phyloP scores from a whole-genome alignment of 2,797 vertebrate species.

The Botia kubotai region DNA sequence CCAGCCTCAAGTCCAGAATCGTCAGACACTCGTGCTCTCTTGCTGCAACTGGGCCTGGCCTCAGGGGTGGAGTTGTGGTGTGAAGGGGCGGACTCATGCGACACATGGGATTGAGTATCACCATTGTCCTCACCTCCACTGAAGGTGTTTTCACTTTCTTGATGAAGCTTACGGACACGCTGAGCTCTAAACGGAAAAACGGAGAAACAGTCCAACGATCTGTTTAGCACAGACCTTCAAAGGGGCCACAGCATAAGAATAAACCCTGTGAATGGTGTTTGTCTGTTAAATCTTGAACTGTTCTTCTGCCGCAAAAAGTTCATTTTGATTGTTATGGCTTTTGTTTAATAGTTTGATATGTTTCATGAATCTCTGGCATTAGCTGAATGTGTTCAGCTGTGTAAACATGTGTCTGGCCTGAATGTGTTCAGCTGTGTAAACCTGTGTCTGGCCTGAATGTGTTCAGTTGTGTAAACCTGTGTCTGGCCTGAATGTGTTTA shows the following conservation, averaged over 20 bases:
- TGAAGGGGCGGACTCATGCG: slow-evolving; percentile 83
- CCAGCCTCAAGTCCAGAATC: slow-evolving; percentile 81
- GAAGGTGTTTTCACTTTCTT: slow-evolving; percentile 88
- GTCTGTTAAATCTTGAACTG: no score
- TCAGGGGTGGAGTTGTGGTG: slow-evolving; percentile 69
- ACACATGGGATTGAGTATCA: slow-evolving; percentile 81
- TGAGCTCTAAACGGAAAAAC: slow-evolving; percentile 69
- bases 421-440: neutral
- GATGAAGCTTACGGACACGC: slow-evolving; percentile 83
- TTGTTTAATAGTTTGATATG: no score
- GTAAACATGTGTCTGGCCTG: no score
- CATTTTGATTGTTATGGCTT: no score
- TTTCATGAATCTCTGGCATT: no score
- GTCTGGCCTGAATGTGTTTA: no score
- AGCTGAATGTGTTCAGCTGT: no score
- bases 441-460: no score
- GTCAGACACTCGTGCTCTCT: slow-evolving; percentile 79
- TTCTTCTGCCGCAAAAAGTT: no score
- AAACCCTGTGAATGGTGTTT: no score
- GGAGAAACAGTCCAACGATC: neutral
- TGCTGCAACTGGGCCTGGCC: slow-evolving; percentile 76
- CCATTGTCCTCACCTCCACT: slow-evolving; percentile 89
- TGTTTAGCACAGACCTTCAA: slow-evolving; percentile 22
- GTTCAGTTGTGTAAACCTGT: no score
- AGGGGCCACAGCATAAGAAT: no score